Base-by-base conservation (phyloP, 2,888 invertebrate genomes). In the Adela reaumurella region DNA sequence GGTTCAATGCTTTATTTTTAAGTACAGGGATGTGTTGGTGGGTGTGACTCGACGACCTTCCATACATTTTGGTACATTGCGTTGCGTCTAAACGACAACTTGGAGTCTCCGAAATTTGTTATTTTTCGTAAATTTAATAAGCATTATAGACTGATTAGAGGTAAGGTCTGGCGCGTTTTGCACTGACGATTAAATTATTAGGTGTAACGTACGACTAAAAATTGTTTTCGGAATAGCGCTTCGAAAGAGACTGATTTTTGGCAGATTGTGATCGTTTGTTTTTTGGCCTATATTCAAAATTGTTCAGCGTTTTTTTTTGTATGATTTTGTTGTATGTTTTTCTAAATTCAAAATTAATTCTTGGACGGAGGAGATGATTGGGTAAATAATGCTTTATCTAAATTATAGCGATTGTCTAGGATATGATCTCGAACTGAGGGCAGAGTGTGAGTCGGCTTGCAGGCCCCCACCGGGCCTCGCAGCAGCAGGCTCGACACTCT, bases 81-180 rank as follows among this genome's bases (percentile, higher is more conserved):
- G n/a, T n/a, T 35, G 8, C 35, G 35, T 35, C n/a, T 3, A 14
- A 14, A 14, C 35, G 11, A 35, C 6, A 8, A 35, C 14, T 35
- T 35, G 4, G 35, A 35, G 4, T 35, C 35, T 35, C 35, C n/a
- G 14, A 35, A 35, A 35, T 35, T 8, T 35, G 3, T 11, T 14
- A 8, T n/a, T 60, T 68, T 71, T 71, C 70, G 43, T 73, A 74
- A 77, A 76, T 46, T 58, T 76, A 73, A 77, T 74, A 74, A 74
- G 69, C 78, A 74, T 76, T 77, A 77, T 78, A 78, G 78, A 78
- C 78, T 78, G 78, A 78, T 71, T 78, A 77, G 78, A 73, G 65
- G 65, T 78, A 78, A 78, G 78, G 35, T 35, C 35, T 35, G 62
- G 65, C 68, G 71, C 74, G 67, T 72, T 73, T 68, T 43, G 63